Base-by-base conservation (phyloP, 1,140 invertebrate genomes). In the Brevipalpus yothersi region DNA sequence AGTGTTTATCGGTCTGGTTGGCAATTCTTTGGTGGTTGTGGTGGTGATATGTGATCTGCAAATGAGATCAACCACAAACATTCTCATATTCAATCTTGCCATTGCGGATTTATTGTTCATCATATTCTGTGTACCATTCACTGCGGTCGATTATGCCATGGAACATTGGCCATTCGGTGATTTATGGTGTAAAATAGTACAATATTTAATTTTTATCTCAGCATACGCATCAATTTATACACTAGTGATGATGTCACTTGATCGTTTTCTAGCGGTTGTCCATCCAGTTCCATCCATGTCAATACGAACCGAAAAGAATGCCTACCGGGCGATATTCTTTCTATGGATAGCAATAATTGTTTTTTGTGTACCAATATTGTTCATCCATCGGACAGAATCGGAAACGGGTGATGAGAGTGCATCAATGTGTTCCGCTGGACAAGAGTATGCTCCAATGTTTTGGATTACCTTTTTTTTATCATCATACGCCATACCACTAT, bases 91-190 rank as follows among this genome's bases (percentile, higher is more conserved):
- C 60, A 88, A 88, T 68, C 70, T 88, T 54, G 85, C 86, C 1
- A 75, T 87, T 19, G 90, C 91, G 8, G 91, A 96, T 71, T 73
- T 95, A 10, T 77, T 92, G 8, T 95, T 96, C 71, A 87, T 95
- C 45, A 79, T 91, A 53, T 90, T 95, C 71, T 96, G 91, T 73
- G 88, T 95, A 40, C 91, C 91, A 0, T 90, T 89, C 68, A 92
- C 87, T 5, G 86, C 85, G 1, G 81, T 82, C 15, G 86, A 90
- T 66, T 91, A 89, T 71, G 82, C 86, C 0, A 71, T 87, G 65
- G 78, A 81, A 0, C 79, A 79, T 68, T 95, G 91, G 91, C 86
- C 86, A 0, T 93, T 93, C 68, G 88, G 89, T 11, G 79, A 83
- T 65, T 69, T 81, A 59, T 90, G 86, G 84, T 94, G 90, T 73